Conservation (phyloP, 2,797 vertebrate species). For the Ctenosaura bakeri region DNA sequence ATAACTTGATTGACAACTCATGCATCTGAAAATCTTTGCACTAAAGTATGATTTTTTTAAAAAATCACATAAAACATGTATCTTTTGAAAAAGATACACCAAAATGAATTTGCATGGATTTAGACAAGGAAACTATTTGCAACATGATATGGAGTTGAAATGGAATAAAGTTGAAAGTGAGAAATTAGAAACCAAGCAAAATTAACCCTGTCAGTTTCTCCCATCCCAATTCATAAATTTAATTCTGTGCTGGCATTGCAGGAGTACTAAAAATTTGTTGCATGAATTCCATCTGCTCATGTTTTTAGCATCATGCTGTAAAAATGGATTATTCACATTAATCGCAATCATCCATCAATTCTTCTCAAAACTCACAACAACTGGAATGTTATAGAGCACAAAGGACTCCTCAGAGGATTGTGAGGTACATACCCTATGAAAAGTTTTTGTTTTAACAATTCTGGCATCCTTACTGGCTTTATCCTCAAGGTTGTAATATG, state of each 20-base stretch:
- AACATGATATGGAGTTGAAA: background rate
- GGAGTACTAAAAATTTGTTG: background rate
- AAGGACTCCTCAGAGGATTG: background rate
- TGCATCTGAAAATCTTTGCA: no score
- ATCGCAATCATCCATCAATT: background rate
- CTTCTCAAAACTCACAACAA: constrained; percentile 1
- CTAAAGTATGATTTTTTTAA: no score
- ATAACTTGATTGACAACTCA: no score
- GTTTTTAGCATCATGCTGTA: background rate
- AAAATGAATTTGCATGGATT: background rate
- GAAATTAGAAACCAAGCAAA: background rate
- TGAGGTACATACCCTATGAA: background rate
- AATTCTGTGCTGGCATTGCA: background rate
- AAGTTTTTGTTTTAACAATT: constrained; percentile 47
- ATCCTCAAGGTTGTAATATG: constrained; percentile 40
- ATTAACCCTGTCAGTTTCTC: background rate
- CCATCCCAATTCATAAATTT: background rate
- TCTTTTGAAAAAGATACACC: background rate
- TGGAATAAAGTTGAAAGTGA: background rate
- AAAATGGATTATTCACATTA: background rate
- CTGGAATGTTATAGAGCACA: background rate
- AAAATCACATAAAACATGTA: background rate
- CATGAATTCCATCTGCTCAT: background rate
- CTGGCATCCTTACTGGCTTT: constrained; percentile 12
- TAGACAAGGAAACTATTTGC: background rate